Evolutionary conservation across 2,113 vertebrate genomes (phyloP), one percentile per base, ranked within the genome.

Genomic region (Gobio gobio): DNA sequence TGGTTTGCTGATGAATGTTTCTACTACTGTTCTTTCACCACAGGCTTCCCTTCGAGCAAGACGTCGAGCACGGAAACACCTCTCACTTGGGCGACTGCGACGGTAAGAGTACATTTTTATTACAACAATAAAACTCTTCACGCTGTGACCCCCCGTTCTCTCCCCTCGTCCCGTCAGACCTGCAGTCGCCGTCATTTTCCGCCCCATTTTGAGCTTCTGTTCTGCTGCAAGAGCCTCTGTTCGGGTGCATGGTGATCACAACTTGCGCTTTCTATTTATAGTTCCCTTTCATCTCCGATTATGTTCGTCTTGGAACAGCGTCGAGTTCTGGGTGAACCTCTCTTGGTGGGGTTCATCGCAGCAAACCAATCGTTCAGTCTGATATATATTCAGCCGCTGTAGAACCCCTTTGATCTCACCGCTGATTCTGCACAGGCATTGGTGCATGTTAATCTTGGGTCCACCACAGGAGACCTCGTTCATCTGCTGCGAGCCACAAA

Each of bases 71-170:
- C 0, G 93, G 95, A 86, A 97, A 96, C 92, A 97, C 97, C 0
- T 95, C 96, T 51, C 96, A 97, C 90, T 93, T 99, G 92, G 97
- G 96, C 5, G 97, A 98, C 92, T 99, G 98, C 45, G 96, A 98
- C 85, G 97, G 98, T 99, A 92, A 95, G 97, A 75, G 54, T 56
- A 86, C 43, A 40, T 66, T 49, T 75, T 85, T 61, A 84, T 81
- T 6, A 68, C 68, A 8, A 13, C 51, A 26, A 29, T 73, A 79
- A 58, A 61, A 26, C n/a, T 3, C 51, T 12, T 74, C 77, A 64
- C 8, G 13, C 63, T 3, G 61, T 88, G 74, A 84, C 58, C 82
- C 64, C 78, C 24, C 18, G 24, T n/a, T 51, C 10, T 51, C 29
- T 36, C 18, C 29, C 36, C 66, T 59, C 76, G 22, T 56, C 64